phyloP scores from a whole-genome alignment of 2,113 vertebrate species.

The Xiphophorus couchianus region DNA sequence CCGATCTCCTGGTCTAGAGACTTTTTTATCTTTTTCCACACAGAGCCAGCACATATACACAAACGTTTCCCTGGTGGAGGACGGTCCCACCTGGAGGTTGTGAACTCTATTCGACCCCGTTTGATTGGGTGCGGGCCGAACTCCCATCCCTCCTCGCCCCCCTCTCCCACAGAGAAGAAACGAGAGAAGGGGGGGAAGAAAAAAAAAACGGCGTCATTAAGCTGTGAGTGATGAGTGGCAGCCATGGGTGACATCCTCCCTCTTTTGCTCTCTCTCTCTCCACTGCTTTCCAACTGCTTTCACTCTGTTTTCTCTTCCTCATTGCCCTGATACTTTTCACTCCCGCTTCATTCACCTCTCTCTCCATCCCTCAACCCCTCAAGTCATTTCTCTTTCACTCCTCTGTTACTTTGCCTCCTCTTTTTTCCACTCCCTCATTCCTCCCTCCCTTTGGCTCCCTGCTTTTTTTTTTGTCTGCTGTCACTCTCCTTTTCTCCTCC shows the following conservation, averaged over 20 bases:
- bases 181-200: conserved; percentile 41
- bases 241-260: conserved; percentile 79
- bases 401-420: conserved; percentile 66
- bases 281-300: conserved; percentile 58
- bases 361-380: conserved; percentile 72
- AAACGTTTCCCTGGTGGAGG: conserved; percentile 56
- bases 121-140: conserved; percentile 90
- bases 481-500: conserved; percentile 64
- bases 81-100: conserved; percentile 95
- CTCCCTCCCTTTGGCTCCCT: conserved; percentile 32
- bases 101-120: conserved; percentile 96
- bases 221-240: conserved; percentile 84
- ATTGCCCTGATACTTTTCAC: conserved; percentile 60
- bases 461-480: conserved; percentile 68
- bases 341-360: conserved; percentile 66
- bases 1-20: neutral
- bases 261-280: conserved; percentile 46
- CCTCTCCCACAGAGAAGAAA: conserved; percentile 64
- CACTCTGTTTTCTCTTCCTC: conserved; percentile 45
- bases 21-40: neutral
- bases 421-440: conserved; percentile 64
- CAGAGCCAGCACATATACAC: conserved; percentile 15
- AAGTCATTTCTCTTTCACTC: conserved; percentile 71
- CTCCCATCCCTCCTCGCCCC: conserved; percentile 81
- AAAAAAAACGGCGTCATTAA: conserved; percentile 79